phyloP scores from a whole-genome alignment of 2,888 invertebrate species.

The Eudasyphora cyanicolor region DNA sequence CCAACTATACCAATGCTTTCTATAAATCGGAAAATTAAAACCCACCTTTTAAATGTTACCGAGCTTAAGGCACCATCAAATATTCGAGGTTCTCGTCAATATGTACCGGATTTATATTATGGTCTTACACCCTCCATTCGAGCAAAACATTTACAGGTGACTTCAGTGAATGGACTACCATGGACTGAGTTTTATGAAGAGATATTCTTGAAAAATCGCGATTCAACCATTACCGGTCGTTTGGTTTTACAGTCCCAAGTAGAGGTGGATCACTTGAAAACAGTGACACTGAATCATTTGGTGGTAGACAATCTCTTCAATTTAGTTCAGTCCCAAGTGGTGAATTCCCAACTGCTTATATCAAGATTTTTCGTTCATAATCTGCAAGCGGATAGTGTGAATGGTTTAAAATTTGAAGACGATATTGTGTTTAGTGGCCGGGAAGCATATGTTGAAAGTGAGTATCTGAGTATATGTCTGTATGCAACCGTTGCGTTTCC shows the following conservation, averaged over 20 bases:
- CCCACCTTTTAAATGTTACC: conserved; percentile 68
- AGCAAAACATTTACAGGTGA: conserved; percentile 64
- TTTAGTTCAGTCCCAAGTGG: conserved; percentile 71
- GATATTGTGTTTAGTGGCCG: conserved; percentile 74
- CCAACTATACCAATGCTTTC: conserved; percentile 20
- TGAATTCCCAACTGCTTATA: conserved; percentile 73
- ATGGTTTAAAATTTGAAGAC: conserved; percentile 73
- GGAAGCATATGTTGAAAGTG: conserved; percentile 72
- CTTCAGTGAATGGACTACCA: conserved; percentile 71
- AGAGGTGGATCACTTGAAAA: conserved; percentile 67
- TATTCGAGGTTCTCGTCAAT: conserved; percentile 46
- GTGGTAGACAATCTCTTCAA: conserved; percentile 72
- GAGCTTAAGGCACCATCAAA: conserved; percentile 68
- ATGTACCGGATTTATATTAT: conserved; percentile 51
- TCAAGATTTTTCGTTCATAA: conserved; percentile 71
- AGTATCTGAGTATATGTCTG: too few species aligned
- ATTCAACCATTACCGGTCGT: conserved; percentile 71
- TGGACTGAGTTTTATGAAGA: conserved; percentile 73
- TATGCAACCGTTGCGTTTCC: too few species aligned
- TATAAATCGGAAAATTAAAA: conserved; percentile 66
- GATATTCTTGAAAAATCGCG: conserved; percentile 73
- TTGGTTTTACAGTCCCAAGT: conserved; percentile 71
- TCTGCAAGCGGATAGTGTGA: conserved; percentile 70
- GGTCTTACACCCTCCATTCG: conserved; percentile 35
- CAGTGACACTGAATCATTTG: conserved; percentile 71